Conservation (phyloP, 2,113 vertebrate genomes). For the Onychostruthus taczanowskii region DNA sequence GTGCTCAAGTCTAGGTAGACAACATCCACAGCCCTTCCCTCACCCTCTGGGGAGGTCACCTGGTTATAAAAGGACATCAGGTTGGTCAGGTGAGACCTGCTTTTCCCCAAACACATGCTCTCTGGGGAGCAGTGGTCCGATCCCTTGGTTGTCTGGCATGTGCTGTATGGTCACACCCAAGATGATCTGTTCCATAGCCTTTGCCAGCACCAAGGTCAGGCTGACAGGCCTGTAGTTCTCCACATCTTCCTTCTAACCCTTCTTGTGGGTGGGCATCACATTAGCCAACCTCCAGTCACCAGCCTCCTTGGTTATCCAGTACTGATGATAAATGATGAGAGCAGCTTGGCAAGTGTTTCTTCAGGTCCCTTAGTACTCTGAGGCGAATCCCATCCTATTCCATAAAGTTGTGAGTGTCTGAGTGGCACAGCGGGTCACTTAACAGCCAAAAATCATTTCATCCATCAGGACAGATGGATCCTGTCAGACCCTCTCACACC, state of each 20-base stretch:
- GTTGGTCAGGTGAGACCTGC: neutral
- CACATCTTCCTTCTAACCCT: neutral
- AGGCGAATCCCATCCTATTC: neutral
- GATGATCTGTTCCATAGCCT: neutral
- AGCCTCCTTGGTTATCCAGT: neutral
- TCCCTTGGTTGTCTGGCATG: neutral
- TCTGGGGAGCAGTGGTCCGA: fast-evolving
- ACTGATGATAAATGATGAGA: neutral
- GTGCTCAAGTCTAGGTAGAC: neutral
- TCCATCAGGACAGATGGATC: neutral
- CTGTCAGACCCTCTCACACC: neutral
- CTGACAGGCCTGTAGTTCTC: neutral
- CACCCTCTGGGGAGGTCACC: neutral
- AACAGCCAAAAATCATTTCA: neutral
- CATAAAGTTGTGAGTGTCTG: neutral
- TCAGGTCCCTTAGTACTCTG: neutral
- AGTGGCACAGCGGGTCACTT: neutral
- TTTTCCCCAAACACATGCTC: neutral
- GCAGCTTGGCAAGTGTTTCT: neutral
- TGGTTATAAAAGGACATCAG: neutral
- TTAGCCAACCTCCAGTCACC: neutral
- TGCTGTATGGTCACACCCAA: neutral
- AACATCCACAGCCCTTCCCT: neutral
- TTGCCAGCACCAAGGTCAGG: neutral
- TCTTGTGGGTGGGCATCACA: neutral